phyloP scores from a whole-genome alignment of 2,113 vertebrate species.

The Hemiprocne comata region DNA sequence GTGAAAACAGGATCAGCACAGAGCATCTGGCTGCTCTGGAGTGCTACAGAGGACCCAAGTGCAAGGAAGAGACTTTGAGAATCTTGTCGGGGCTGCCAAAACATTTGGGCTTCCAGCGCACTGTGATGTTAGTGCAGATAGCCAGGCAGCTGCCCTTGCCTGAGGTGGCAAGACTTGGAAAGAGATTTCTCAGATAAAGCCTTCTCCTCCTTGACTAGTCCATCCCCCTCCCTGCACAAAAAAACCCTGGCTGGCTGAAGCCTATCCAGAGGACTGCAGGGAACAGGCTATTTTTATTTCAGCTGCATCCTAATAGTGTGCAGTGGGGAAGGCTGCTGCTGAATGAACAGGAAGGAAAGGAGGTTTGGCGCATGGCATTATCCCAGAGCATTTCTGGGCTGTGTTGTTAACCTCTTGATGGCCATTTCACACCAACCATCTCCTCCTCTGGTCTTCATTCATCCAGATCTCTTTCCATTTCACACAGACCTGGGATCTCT shows the following conservation, averaged over 20 bases:
- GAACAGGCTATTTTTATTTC: slow-evolving; percentile 13
- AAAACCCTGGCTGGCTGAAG: neutral
- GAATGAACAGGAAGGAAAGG: slow-evolving; percentile 28
- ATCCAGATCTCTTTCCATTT: neutral
- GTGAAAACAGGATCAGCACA: neutral
- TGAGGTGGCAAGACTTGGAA: neutral
- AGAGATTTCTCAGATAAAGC: neutral
- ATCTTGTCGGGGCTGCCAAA: neutral
- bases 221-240: neutral
- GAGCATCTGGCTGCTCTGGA: neutral
- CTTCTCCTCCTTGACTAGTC: neutral
- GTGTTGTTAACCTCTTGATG: neutral
- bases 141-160: neutral
- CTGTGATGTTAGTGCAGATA: neutral
- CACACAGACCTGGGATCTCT: neutral
- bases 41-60: no score
- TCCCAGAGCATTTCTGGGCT: neutral
- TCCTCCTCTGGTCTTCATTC: neutral
- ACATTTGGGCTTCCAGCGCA: neutral
- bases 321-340: neutral
- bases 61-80: neutral
- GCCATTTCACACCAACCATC: neutral
- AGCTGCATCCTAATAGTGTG: neutral
- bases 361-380: neutral
- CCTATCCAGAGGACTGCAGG: neutral